Evolutionary conservation across 2,888 invertebrate genomes (phyloP).

Genomic region (Tipula unca): DNA sequence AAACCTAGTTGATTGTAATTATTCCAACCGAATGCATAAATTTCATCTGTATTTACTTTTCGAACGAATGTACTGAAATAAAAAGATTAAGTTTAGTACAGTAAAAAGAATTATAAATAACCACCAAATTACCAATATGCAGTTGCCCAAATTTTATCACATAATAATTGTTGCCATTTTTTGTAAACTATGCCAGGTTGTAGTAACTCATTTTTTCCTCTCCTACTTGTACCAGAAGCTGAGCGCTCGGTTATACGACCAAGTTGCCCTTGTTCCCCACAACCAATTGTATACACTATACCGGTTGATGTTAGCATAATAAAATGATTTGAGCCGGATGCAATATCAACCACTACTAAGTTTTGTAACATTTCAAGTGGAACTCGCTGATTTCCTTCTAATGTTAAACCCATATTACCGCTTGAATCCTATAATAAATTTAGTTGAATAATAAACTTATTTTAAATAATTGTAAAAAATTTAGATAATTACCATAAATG

Average conservation of each 20-base stretch:
- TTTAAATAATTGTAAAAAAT: neutral
- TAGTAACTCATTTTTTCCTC: conserved; percentile 43
- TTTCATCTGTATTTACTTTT: conserved; percentile 53
- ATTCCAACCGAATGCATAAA: conserved; percentile 87
- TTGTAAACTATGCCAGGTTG: conserved; percentile 34
- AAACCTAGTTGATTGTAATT: conserved; percentile 88
- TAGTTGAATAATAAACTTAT: neutral
- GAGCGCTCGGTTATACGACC: conserved; percentile 71
- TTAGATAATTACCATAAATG: conserved; percentile 58
- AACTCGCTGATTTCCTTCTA: conserved; percentile 50
- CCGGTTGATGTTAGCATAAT: too few relatives aligned
- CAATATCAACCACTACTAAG: conserved; percentile 64
- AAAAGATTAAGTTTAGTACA: too few relatives aligned
- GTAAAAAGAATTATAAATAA: too few relatives aligned
- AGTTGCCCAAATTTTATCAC: conserved; percentile 77
- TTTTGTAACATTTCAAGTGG: conserved; percentile 56
- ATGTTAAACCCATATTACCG: conserved; percentile 80
- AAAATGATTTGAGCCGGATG: conserved; percentile 88
- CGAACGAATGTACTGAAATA: too few relatives aligned
- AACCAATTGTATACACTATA: too few relatives aligned
- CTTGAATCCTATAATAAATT: conserved; percentile 49
- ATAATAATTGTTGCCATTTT: conserved; percentile 29
- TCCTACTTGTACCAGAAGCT: conserved; percentile 46
- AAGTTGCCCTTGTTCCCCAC: conserved; percentile 91
- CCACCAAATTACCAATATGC: too few relatives aligned